Evolutionary conservation across 2,797 vertebrate species (phyloP).

Genomic region (Varecia variegata): DNA sequence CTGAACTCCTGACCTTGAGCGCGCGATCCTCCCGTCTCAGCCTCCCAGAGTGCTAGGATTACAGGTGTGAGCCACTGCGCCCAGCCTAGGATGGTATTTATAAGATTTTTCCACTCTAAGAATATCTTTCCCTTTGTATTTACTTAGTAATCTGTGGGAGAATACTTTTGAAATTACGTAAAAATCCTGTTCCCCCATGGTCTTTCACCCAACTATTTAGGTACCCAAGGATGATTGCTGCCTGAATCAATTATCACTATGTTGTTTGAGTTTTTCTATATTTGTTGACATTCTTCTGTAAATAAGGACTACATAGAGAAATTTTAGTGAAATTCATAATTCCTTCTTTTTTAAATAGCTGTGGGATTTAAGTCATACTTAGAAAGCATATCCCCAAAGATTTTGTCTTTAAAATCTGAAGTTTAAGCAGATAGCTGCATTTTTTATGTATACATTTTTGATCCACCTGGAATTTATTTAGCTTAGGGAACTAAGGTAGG

Average conservation of each 20-base stretch:
- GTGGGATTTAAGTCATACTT: not conserved
- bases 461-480: not conserved
- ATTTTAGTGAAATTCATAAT: not conserved
- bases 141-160: not conserved
- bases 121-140: not conserved
- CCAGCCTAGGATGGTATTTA: too few relatives aligned
- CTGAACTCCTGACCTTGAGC: too few relatives aligned
- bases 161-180: not conserved
- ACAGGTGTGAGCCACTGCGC: too few relatives aligned
- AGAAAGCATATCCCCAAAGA: not conserved
- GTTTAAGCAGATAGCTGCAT: not conserved
- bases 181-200: not conserved
- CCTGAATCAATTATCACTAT: not conserved
- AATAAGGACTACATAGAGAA: not conserved
- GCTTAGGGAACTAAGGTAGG: not conserved
- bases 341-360: not conserved
- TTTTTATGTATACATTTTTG: not conserved
- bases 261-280: not conserved
- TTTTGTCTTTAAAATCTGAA: not conserved
- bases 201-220: not conserved
- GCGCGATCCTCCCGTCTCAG: too few relatives aligned
- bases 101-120: not conserved
- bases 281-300: not conserved
- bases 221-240: not conserved
- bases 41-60: too few relatives aligned